Evolutionary conservation across 2,797 vertebrate genomes (phyloP), one percentile per base, ranked within the genome.

Genomic region (Intellagama lesueurii): DNA sequence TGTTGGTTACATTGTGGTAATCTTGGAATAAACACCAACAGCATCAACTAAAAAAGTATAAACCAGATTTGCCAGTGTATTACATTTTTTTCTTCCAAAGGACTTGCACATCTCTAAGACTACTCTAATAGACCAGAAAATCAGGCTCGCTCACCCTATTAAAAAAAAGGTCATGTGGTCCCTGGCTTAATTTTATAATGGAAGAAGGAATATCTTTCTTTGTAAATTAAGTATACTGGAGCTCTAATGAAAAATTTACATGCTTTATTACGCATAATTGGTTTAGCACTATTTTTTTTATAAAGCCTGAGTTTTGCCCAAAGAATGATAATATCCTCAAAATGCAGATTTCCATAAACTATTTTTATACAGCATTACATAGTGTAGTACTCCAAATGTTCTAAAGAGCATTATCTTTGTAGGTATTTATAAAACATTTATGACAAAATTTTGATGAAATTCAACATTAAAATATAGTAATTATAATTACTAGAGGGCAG

Each of bases 1-100:
- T 94, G 91, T 89, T 84, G 93, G 70, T 93, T 95, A 92, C 81
- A 92, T 88, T 83, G 91, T 96, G 95, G 94, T 94, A 94, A 96
- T 95, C 94, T 94, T 95, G 93, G 92, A 95, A 93, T 94, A 92
- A 94, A 81, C 64, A 87, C 93, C 94, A 94, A 93, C 88, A 93
- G 88, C 73, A 84, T 80, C 44, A 95, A 85, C 49, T 32, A 76
- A 92, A 91, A 90, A 88, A 90, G 92, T 87, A 0, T 70, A 91
- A 93, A 90, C 90, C 93, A 89, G 90, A 87, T 40, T 93, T 91
- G 90, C 90, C 91, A 93, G 77, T 82, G 89, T 3, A 82, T 87
- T 94, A 86, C 90, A 92, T 85, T 52, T 87, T 87, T 80, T 90
- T 90, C 91, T 91, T 30, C n/a, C 66, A 83, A 40, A 82, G 7